Base-by-base conservation (phyloP, 2,888 invertebrate species). In the Cephus sareptanus region DNA sequence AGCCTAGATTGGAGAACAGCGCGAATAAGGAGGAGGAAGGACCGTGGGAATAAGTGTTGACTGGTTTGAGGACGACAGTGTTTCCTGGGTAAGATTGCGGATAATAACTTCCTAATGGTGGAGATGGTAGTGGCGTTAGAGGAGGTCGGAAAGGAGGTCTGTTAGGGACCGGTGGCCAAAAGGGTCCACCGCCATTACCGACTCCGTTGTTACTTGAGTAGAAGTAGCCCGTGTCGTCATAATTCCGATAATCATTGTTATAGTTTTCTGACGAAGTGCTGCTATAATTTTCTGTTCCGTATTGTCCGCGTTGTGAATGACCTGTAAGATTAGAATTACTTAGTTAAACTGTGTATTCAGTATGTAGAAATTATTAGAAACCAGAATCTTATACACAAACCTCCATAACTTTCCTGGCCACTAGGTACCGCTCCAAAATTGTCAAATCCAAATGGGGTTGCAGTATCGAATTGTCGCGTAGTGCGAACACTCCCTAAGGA, bases 1-100 rank as follows among this genome's bases (percentile, higher is more conserved):
- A 71, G 0, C 83, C 84, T 0, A 87, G 79, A 6, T 76, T 70
- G 1, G 76, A 56, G 11, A 83, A n/a, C 3, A 83, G 68, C 12
- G 74, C 70, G 11, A 82, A n/a, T 3, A 85, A 83, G 11, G 75
- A 76, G 30, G 77, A 75, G 6, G 79, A 69, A 11, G 78, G 78
- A 33, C 35, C 79, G 1, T 77, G 78, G 74, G 84, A 84, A 56
- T 76, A 34, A 31, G 33, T 34, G 3, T 12, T 33, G 13, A 71
- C 31, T 11, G 71, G 71, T 71, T 15, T 71, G 33, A 71, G 71
- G 11, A 34, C 12, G 71, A 71, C 33, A 11, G 71, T 31, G 12
- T 31, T 71, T 1, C 33, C 13, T 31, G 33, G 33, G 1, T 71
- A 15, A 23, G 71, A 34, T 15, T 33, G 34, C 33, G 71, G 71